A percentile compares a stretch with the other conserved stretches of the same genome.
phyloP scores from a whole-genome alignment of 2,888 invertebrate species.

The Aricia artaxerxes region DNA sequence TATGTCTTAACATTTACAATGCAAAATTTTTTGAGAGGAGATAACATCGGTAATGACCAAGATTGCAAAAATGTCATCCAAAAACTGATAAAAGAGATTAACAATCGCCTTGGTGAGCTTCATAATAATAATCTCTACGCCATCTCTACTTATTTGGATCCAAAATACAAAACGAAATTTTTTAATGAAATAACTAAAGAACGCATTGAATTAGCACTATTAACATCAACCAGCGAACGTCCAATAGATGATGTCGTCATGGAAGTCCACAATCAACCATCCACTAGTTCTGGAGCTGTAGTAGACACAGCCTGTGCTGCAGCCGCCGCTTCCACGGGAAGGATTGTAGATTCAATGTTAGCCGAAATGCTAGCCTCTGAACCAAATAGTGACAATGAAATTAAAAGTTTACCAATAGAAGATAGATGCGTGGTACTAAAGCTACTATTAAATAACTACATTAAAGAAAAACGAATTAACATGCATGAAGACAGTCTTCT shows the following conservation, averaged over 20 bases:
- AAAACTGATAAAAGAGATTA: neutral
- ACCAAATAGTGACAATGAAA: neutral
- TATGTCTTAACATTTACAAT: neutral
- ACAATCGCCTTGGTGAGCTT: neutral
- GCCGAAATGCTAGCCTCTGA: conserved; percentile 33
- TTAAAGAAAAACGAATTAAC: conserved; percentile 32
- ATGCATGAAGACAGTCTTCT: conserved; percentile 32
- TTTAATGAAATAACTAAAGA: conserved; percentile 27
- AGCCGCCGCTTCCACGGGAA: neutral
- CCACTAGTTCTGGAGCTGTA: neutral
- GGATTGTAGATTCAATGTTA: conserved; percentile 31
- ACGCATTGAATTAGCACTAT: conserved; percentile 28
- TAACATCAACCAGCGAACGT: neutral
- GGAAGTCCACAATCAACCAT: neutral
- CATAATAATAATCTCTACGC: conserved; percentile 29
- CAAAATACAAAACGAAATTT: conserved; percentile 30
- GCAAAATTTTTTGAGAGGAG: neutral
- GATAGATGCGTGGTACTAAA: neutral
- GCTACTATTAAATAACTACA: conserved; percentile 31
- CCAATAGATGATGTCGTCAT: neutral
- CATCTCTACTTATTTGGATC: conserved; percentile 32
- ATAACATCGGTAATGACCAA: neutral
- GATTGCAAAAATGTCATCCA: neutral
- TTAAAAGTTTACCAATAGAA: neutral
- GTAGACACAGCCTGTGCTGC: neutral